Conservation (phyloP, 1,140 invertebrate genomes). For the Archegozetes longisetosus region DNA sequence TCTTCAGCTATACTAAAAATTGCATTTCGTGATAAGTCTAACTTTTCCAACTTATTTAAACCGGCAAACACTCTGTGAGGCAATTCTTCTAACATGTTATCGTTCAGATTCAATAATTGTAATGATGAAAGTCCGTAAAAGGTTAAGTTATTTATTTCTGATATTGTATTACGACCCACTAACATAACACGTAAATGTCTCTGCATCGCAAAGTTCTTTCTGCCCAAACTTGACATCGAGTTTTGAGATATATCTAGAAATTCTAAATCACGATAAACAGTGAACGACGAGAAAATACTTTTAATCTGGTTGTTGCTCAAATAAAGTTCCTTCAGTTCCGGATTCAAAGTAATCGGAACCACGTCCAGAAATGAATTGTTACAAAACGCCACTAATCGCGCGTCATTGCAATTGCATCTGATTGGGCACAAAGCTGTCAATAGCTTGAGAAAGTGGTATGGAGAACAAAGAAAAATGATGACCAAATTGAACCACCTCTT, state of each 20-base stretch:
- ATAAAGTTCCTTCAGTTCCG: slow-evolving; percentile 62
- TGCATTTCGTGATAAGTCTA: slow-evolving; percentile 71
- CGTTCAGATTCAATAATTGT: slow-evolving; percentile 58
- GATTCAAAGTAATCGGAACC: slow-evolving; percentile 75
- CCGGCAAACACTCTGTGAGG: slow-evolving; percentile 54
- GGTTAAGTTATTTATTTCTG: slow-evolving; percentile 45
- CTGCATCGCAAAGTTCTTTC: slow-evolving; percentile 53
- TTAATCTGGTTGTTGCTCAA: slow-evolving; percentile 70
- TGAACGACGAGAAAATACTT: slow-evolving; percentile 64
- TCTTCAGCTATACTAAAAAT: slow-evolving; percentile 57
- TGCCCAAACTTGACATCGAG: slow-evolving; percentile 52
- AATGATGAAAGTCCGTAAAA: slow-evolving; percentile 45
- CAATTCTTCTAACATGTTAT: slow-evolving; percentile 62
- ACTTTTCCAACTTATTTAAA: slow-evolving; percentile 54
- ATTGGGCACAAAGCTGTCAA: slow-evolving; percentile 38
- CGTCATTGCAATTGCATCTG: slow-evolving; percentile 66
- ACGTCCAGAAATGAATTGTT: slow-evolving; percentile 66
- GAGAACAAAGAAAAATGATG: slow-evolving; percentile 8
- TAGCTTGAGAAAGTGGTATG: not conserved
- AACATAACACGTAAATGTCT: slow-evolving; percentile 39
- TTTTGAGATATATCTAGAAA: slow-evolving; percentile 69
- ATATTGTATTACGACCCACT: slow-evolving; percentile 19
- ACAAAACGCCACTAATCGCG: slow-evolving; percentile 68
- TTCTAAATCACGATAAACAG: slow-evolving; percentile 64
- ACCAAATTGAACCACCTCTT: not conserved